phyloP scores from a whole-genome alignment of 1,140 invertebrate species.

The Apis mellifera region Amel_HAv3.1 CM009943.2:9682001-9682500 shows the following conservation, averaged over 20 bases:
- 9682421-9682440: slow-evolving; percentile 22
- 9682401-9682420: slow-evolving; percentile 26
- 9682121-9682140: no score
- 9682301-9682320: neutral
- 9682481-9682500: neutral
- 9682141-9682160: neutral
- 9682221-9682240: slow-evolving; percentile 32
- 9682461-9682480: neutral
- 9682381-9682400: slow-evolving; percentile 47
- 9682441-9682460: neutral
- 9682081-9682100: no score
- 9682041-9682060: no score
- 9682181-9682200: neutral
- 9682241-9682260: slow-evolving; percentile 32
- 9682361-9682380: slow-evolving; percentile 30
- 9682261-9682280: slow-evolving; percentile 42
- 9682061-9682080: no score
- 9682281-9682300: slow-evolving; percentile 1
- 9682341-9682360: slow-evolving; percentile 37
- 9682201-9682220: neutral
- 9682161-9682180: no score
- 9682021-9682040: no score
- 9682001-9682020: no score
- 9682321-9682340: slow-evolving; percentile 37
- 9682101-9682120: no score